These are phyloP conservation scores for Saguinus midas DNA, from an alignment of 2,113 vertebrate genomes.

Conservation along the genomic window DNA sequence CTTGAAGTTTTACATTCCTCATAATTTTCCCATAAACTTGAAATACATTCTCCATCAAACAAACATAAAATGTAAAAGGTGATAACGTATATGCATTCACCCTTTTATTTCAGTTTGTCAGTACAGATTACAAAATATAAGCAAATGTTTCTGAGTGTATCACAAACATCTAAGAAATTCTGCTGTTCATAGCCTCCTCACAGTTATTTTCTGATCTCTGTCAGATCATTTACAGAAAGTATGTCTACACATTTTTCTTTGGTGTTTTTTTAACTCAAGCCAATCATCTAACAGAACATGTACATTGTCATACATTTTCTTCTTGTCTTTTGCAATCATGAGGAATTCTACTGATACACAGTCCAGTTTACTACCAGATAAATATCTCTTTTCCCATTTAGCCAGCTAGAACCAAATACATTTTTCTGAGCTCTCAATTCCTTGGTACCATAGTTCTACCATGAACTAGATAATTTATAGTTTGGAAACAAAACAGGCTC, in stretches of 20 bases:
- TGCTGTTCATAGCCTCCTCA: fast-evolving
- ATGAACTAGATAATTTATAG: background rate
- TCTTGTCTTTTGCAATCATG: background rate
- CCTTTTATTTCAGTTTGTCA: background rate
- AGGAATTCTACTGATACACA: background rate
- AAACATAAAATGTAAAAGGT: background rate
- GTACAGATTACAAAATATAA: background rate
- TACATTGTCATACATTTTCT: background rate
- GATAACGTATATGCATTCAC: background rate
- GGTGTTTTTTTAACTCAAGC: background rate
- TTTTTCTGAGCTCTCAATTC: background rate
- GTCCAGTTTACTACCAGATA: background rate
- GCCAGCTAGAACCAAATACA: background rate
- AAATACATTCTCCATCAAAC: background rate
- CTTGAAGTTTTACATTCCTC: background rate
- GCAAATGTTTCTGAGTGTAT: background rate
- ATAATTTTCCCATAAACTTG: background rate
- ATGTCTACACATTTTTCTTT: background rate
- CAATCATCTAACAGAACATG: background rate
- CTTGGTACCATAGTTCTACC: background rate
- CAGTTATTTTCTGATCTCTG: background rate
- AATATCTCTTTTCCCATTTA: background rate
- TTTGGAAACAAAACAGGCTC: background rate
- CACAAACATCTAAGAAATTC: background rate
- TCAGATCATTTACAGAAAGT: background rate